Percentiles rank a stretch among this genome's conserved stretches.
Conservation (phyloP, 2,888 invertebrate genomes). For the Agonopterix subpropinquella region DNA sequence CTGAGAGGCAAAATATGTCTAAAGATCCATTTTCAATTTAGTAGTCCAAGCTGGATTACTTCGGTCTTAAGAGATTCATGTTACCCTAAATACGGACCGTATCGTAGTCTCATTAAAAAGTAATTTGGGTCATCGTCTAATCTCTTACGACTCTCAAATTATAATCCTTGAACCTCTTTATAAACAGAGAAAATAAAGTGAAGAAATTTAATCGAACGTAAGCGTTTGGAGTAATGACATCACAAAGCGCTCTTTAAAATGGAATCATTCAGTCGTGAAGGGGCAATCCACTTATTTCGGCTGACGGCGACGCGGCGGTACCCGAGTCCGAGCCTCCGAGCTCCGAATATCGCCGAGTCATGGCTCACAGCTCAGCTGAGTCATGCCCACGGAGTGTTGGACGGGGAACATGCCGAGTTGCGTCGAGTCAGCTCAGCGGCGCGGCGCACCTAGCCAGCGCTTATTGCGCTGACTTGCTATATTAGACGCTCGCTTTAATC, state of each 20-base stretch:
- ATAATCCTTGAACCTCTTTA: constrained; percentile 11
- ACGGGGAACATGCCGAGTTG: constrained; percentile 35
- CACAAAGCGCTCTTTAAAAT: constrained; percentile 47
- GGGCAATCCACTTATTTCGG: constrained; percentile 68
- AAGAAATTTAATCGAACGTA: constrained; percentile 26
- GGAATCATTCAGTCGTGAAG: constrained; percentile 57
- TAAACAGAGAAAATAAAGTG: constrained; percentile 10
- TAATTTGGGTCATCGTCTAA: constrained; percentile 47
- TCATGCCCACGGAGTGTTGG: constrained; percentile 30
- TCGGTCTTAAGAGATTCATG: constrained; percentile 8
- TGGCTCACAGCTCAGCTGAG: constrained; percentile 54
- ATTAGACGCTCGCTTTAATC: constrained; percentile 32
- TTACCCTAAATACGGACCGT: constrained; percentile 26
- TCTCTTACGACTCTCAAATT: constrained; percentile 19
- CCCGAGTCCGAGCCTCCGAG: constrained; percentile 32
- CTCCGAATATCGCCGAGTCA: constrained; percentile 52
- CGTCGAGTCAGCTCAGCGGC: constrained; percentile 50
- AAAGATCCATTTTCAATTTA: no score
- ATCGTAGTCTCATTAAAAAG: constrained; percentile 44
- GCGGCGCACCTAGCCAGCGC: constrained; percentile 33
- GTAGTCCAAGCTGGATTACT: no score
- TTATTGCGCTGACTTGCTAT: constrained; percentile 54
- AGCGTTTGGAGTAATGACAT: constrained; percentile 39
- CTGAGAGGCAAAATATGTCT: no score
- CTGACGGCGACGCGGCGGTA: constrained; percentile 51